phyloP scores from a whole-genome alignment of 1,140 invertebrate species.

The Pogonus chalceus region DNA sequence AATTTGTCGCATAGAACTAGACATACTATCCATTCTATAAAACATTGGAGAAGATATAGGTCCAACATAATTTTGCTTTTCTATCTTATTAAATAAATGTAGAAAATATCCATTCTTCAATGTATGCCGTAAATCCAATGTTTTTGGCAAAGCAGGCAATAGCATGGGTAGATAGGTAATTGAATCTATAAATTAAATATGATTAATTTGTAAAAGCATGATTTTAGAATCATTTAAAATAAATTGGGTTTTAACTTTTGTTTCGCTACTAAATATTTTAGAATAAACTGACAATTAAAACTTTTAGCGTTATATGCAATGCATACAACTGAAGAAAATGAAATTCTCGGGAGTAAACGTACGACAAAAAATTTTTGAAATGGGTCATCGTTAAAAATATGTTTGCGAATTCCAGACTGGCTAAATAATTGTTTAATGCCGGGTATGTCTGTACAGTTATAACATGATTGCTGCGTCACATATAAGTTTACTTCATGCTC shows the following conservation, averaged over 20 bases:
- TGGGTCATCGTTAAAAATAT: neutral
- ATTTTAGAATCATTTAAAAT: neutral
- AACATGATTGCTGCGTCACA: neutral
- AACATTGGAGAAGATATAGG: constrained; percentile 13
- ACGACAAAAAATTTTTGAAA: neutral
- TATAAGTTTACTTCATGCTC: neutral
- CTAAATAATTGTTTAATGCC: neutral
- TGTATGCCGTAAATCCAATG: constrained; percentile 11
- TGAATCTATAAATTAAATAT: neutral
- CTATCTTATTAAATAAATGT: constrained; percentile 19
- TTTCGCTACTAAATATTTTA: neutral
- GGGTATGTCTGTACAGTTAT: neutral
- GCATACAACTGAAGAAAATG: neutral
- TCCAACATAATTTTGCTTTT: constrained; percentile 18
- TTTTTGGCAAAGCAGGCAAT: constrained; percentile 9
- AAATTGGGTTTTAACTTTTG: neutral
- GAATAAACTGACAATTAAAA: neutral
- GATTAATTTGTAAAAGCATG: neutral
- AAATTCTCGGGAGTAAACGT: neutral
- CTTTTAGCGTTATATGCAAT: neutral
- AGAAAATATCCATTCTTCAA: constrained; percentile 20
- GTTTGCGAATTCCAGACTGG: neutral
- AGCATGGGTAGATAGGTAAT: neutral
- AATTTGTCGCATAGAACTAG: neutral
- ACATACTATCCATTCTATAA: constrained; percentile 17